These are phyloP conservation scores for Tachina lurida DNA, from an alignment of 2,888 invertebrate genomes.

Conservation along the genomic window DNA sequence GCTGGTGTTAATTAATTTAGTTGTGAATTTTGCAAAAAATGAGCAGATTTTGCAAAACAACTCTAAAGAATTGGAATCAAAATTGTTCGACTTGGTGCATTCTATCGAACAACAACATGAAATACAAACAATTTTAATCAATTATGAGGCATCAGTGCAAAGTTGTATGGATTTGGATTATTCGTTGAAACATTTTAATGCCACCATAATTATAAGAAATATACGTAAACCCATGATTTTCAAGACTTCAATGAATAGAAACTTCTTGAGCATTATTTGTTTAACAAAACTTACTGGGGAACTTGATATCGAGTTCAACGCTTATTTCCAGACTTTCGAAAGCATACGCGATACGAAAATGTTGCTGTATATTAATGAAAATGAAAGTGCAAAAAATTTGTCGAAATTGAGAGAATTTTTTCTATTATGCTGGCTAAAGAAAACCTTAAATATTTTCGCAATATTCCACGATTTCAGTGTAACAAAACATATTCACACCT, in stretches of 20 bases:
- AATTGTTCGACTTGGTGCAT: no score
- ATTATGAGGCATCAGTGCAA: not conserved
- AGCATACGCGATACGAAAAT: slow-evolving; percentile 9
- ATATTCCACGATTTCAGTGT: no score
- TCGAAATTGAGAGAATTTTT: no score
- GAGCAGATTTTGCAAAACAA: no score
- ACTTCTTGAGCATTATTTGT: slow-evolving; percentile 1
- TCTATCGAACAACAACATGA: no score
- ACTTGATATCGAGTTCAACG: not conserved
- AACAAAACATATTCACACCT: slow-evolving; percentile 8
- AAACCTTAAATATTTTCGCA: no score
- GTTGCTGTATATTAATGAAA: slow-evolving; percentile 18
- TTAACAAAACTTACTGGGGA: not conserved
- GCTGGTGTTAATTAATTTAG: no score
- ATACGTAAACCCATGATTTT: no score
- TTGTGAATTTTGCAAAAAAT: no score
- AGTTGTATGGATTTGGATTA: slow-evolving; percentile 29
- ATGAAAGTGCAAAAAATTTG: not conserved
- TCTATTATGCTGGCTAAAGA: no score
- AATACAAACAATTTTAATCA: slow-evolving; percentile 12
- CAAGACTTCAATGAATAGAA: no score
- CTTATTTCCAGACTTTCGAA: not conserved
- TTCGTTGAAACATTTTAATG: slow-evolving; percentile 1
- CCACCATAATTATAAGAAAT: not conserved
- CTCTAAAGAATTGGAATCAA: no score